Base-by-base conservation (phyloP, 2,888 invertebrate species). In the Octodonta nipae region DNA sequence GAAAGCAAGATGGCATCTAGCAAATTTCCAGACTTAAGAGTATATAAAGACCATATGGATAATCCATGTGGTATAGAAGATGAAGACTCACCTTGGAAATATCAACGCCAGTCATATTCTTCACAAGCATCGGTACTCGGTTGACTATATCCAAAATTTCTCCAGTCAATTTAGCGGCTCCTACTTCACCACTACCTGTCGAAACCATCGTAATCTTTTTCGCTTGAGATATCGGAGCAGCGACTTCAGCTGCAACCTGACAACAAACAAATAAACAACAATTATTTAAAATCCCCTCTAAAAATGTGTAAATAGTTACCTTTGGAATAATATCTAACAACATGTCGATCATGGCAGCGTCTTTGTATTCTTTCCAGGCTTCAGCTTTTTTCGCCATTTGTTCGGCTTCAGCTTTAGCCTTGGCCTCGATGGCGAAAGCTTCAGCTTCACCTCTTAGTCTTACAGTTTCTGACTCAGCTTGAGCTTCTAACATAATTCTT, bases 361-460 rank as follows among this genome's bases (percentile, higher is more conserved):
- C 88, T 45, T 91, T 86, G 61, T 95, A 96, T 55, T 93, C 91
- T 55, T 83, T 85, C 81, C 85, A 95, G 10, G 96, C 95, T 49
- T 92, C 92, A 0, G 93, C 95, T 55, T 95, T 96, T 66, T 88
- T 88, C 1, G 84, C 75, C 88, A 95, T 92, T 65, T 93, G 93
- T 60, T 89, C 91, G 0, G 93, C 91, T 56, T 96, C 95, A 2
- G 95, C 95, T 45, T 77, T 84, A 1, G 93, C 95, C 63, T 89
- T 91, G 1, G 88, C 91, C 50, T 86, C 80, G 54, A 95, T 85
- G 13, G 95, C 89, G 60, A 74, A 92, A 1, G 95, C 93, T 63
- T 80, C 92, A 42, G 83, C 88, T 69, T 84, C 85, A 26, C 87
- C 88, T 42, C 82, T 79, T 38, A 91, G 76, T 54, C 73, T 70